Evolutionary conservation across 2,888 invertebrate species (phyloP), one percentile per base, ranked within the genome.

Genomic region (Drosophila algonquin): DNA sequence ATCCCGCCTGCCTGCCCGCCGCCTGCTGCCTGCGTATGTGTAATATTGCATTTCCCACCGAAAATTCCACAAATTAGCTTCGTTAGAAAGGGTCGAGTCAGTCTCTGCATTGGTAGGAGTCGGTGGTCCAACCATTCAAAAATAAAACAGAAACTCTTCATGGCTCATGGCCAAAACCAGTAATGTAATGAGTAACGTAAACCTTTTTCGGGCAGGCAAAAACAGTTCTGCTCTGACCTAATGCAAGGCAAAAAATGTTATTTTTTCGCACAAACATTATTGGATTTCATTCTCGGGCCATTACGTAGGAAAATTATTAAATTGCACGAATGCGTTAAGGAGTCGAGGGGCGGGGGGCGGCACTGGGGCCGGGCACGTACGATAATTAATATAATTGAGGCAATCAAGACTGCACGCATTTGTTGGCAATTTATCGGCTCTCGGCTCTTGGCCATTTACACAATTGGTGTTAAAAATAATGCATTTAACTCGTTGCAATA

Each of bases 391-490:
- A 85, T 88, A 83, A 83, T 83, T 58, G 88, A 64, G 59, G 73
- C 74, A 85, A 87, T 83, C 86, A 85, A 73, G 74, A 47, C 63
- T 73, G 57, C 48, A 56, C 71, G 79, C 75, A 86, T 80, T 82
- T 88, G 77, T 65, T 74, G 62, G 77, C 83, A 80, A 85, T 88
- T 85, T 85, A 88, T 85, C 64, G 82, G 55, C 64, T 55, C 16
- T 27, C 46, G 35, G 55, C 64, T 55, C 16, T 32, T 40, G 44
- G 56, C 32, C 71, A 71, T 54, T 70, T 55, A 44, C 73, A 56
- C 51, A 82, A 82, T 81, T 82, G 80, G 86, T 75, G 80, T 81
- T 79, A 87, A 82, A 82, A 87, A 82, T 82, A 82, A 82, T 88
- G 88, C 88, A 72, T 87, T 82, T 79, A 62, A 81, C 86, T 77